These are phyloP conservation scores for Rhynchonycteris naso DNA, from an alignment of 2,797 vertebrate species.

Conservation along the genomic window DNA sequence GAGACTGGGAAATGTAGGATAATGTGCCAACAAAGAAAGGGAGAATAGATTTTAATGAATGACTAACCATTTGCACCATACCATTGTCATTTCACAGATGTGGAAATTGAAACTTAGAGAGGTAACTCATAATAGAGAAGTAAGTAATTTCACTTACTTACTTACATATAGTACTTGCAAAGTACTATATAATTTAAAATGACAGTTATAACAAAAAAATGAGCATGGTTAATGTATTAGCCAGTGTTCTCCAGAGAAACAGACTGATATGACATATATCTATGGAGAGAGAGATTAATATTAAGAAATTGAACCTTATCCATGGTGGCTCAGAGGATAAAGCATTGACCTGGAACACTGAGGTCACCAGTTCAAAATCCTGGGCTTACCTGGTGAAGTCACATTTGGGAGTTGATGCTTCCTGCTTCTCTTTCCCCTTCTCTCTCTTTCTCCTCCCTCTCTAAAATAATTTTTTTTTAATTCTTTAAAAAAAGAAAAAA, in stretches of 20 bases:
- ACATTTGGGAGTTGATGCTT: too few relatives aligned
- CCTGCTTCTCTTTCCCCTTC: too few relatives aligned
- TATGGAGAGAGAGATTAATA: background rate
- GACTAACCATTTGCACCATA: background rate
- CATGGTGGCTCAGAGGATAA: too few relatives aligned
- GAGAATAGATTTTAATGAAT: background rate
- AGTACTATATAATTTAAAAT: slow-evolving; percentile 31
- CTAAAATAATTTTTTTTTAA: too few relatives aligned
- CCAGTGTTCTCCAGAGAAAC: background rate
- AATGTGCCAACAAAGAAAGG: background rate
- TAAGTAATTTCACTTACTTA: slow-evolving; percentile 17
- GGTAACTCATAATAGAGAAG: background rate
- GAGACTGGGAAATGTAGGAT: background rate
- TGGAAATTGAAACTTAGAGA: slow-evolving; percentile 23
- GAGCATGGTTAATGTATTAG: background rate
- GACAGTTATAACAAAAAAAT: background rate
- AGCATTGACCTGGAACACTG: too few relatives aligned
- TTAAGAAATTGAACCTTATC: background rate
- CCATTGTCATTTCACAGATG: background rate
- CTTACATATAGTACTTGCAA: too few relatives aligned
- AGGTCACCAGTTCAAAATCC: too few relatives aligned
- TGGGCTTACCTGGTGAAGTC: too few relatives aligned
- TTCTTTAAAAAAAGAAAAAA: too few relatives aligned
- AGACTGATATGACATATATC: background rate
- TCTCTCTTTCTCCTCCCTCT: too few relatives aligned